These are phyloP conservation scores for Nephotettix cincticeps DNA, from an alignment of 1,140 invertebrate species.

Conservation along the genomic window DNA sequence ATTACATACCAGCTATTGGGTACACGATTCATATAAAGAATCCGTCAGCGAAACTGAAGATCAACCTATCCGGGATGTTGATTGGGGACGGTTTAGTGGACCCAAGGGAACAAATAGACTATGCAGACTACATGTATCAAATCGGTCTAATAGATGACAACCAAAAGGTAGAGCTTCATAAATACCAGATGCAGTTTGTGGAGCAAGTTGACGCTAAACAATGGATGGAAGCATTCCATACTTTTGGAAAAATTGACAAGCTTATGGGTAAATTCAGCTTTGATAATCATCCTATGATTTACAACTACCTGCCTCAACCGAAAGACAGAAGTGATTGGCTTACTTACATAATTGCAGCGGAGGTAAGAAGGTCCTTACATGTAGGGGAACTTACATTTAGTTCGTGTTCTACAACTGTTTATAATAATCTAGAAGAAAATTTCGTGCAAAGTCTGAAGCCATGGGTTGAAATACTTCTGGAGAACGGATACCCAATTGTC, in stretches of 20 bases:
- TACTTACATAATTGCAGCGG: conserved; percentile 58
- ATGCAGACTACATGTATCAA: conserved; percentile 63
- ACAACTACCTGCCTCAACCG: conserved; percentile 64
- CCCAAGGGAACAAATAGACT: conserved; percentile 59
- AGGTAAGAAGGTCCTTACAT: conserved; percentile 71
- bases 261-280: not conserved
- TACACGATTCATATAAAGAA: conserved; percentile 41
- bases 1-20: conserved; percentile 54
- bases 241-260: not conserved
- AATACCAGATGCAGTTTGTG: not conserved
- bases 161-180: too few relatives aligned
- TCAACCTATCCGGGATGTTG: conserved; percentile 51
- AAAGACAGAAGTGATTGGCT: conserved; percentile 43
- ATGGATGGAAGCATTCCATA: not conserved
- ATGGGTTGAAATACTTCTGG: conserved; percentile 67
- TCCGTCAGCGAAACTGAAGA: conserved; percentile 35
- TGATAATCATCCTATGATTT: too few relatives aligned
- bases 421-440: conserved; percentile 69
- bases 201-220: not conserved
- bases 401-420: conserved; percentile 55
- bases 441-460: conserved; percentile 80
- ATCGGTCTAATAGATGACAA: conserved; percentile 62
- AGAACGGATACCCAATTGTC: conserved; percentile 61
- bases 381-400: conserved; percentile 71
- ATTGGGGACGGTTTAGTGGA: conserved; percentile 69